phyloP scores from a whole-genome alignment of 2,797 vertebrate genomes.

The Carapus acus region DNA sequence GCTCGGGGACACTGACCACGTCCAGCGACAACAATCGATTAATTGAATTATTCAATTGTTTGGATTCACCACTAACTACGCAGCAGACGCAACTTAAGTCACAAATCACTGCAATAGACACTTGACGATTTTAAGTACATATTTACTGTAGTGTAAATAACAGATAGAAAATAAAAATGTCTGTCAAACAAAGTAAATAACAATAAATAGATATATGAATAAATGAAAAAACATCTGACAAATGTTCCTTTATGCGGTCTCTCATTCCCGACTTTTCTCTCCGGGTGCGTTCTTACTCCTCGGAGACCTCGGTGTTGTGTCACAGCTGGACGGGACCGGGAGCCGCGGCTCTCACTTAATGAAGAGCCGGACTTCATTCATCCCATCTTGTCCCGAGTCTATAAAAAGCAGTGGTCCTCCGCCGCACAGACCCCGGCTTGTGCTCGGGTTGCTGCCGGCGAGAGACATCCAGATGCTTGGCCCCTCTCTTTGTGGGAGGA shows the following conservation, averaged over 20 bases:
- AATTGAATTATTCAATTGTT: not conserved
- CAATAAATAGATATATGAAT: too few relatives aligned
- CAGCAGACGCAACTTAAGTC: too few relatives aligned
- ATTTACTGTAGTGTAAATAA: slow-evolving; percentile 8
- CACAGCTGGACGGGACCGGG: slow-evolving; percentile 41
- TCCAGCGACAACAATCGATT: not conserved
- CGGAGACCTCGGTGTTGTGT: slow-evolving; percentile 41
- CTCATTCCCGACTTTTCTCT: slow-evolving; percentile 25
- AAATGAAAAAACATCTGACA: slow-evolving; percentile 15
- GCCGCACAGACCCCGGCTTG: slow-evolving; percentile 75
- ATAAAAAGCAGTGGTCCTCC: slow-evolving; percentile 75
- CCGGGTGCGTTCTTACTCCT: slow-evolving; percentile 24
- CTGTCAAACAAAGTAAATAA: slow-evolving; percentile 1
- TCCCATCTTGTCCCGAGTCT: slow-evolving; percentile 72
- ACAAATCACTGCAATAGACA: too few relatives aligned
- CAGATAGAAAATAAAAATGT: slow-evolving; percentile 1
- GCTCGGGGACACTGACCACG: too few relatives aligned
- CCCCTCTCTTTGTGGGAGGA: slow-evolving; percentile 67
- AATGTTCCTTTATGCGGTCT: slow-evolving; percentile 25
- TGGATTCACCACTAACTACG: not conserved
- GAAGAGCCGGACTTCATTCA: slow-evolving; percentile 70
- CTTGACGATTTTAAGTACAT: too few relatives aligned
- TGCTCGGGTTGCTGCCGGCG: slow-evolving; percentile 64
- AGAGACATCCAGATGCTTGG: slow-evolving; percentile 74
- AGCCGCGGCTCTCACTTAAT: slow-evolving; percentile 64